A percentile compares a stretch with the other conserved stretches of the same genome.
phyloP scores from a whole-genome alignment of 2,113 vertebrate genomes.

The Poecilia latipinna region DNA sequence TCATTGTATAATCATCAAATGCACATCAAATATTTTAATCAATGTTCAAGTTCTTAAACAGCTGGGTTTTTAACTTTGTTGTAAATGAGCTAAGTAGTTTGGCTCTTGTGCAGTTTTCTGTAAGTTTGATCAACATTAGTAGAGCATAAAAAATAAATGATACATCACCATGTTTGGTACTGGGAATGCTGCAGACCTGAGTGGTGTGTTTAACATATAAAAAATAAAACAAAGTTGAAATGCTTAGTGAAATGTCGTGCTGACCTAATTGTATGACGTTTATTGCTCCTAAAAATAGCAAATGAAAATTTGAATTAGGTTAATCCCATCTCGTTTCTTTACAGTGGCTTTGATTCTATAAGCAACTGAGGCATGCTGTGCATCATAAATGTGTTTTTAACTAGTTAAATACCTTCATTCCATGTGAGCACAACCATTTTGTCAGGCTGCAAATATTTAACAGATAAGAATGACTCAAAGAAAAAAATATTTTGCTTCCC shows the following conservation, averaged over 20 bases:
- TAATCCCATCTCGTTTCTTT: constrained; percentile 20
- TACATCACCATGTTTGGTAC: too few relatives aligned
- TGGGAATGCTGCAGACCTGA: too few relatives aligned
- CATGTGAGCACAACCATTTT: constrained; percentile 24
- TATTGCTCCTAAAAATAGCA: constrained; percentile 13
- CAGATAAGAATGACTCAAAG: constrained; percentile 17
- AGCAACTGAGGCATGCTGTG: constrained; percentile 14
- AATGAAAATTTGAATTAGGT: constrained; percentile 23
- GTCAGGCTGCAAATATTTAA: constrained; percentile 26
- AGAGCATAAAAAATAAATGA: too few relatives aligned
- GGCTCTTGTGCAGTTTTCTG: too few relatives aligned
- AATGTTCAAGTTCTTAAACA: too few relatives aligned
- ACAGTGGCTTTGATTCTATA: constrained; percentile 9
- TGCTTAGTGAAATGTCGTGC: background rate
- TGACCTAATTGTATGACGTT: constrained; percentile 1
- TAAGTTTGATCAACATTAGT: too few relatives aligned
- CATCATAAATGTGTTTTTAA: constrained; percentile 27
- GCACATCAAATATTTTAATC: too few relatives aligned
- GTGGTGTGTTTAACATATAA: background rate
- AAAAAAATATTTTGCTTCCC: constrained; percentile 7
- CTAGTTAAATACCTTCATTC: constrained; percentile 21
- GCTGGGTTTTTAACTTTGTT: too few relatives aligned
- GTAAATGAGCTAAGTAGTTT: too few relatives aligned
- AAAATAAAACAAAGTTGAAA: background rate
- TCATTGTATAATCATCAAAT: too few relatives aligned